These are phyloP conservation scores for Mesoligia furuncula DNA, from an alignment of 2,888 invertebrate species.

Conservation along the genomic window DNA sequence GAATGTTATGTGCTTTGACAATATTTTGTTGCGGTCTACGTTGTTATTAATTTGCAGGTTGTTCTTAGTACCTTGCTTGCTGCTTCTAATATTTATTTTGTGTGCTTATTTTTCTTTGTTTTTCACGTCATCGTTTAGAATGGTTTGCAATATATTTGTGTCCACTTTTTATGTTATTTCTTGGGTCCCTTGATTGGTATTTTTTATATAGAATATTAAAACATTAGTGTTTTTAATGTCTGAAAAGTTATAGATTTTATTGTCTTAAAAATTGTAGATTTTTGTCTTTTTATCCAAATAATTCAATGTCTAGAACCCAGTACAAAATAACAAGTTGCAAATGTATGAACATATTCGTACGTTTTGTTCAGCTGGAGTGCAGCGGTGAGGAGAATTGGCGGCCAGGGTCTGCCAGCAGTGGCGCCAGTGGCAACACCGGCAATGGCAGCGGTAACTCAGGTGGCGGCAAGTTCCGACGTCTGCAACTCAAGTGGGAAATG, in stretches of 20 bases:
- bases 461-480: conserved; percentile 93
- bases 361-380: conserved; percentile 81
- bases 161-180: conserved; percentile 26
- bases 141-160: conserved; percentile 33
- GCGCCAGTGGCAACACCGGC: conserved; percentile 83
- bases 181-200: not conserved
- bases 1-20: conserved; percentile 71
- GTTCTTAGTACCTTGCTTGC: conserved; percentile 68
- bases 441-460: conserved; percentile 91
- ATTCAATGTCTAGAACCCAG: not conserved
- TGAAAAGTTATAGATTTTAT: not conserved
- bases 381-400: conserved; percentile 87
- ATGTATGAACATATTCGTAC: conserved; percentile 1
- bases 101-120: conserved; percentile 62
- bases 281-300: not conserved
- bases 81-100: conserved; percentile 72
- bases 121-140: conserved; percentile 44
- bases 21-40: conserved; percentile 70
- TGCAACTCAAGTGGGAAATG: conserved; percentile 96
- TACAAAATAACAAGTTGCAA: not conserved
- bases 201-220: not conserved
- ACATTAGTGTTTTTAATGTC: not conserved
- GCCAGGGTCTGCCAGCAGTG: conserved; percentile 85
- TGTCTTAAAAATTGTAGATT: not conserved
- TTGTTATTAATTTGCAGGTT: conserved; percentile 71